phyloP scores from a whole-genome alignment of 2,888 invertebrate species.

The Chrysolina haemoptera region DNA sequence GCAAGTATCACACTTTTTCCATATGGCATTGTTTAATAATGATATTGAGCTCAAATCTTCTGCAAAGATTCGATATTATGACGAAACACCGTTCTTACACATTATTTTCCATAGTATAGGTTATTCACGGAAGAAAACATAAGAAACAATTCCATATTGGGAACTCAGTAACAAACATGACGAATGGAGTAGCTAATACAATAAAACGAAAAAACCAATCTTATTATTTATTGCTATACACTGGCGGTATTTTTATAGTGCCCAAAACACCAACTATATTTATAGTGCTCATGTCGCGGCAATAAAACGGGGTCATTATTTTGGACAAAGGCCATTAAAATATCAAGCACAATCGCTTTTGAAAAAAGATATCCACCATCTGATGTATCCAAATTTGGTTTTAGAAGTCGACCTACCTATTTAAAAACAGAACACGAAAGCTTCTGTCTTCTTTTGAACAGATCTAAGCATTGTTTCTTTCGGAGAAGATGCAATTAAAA shows the following conservation, averaged over 20 bases:
- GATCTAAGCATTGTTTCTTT: constrained; percentile 48
- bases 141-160: background rate
- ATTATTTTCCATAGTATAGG: background rate
- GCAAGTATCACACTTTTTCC: no score
- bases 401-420: constrained; percentile 45
- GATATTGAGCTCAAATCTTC: no score
- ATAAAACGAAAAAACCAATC: constrained; percentile 3
- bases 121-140: background rate
- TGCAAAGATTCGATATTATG: no score
- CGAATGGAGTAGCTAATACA: background rate
- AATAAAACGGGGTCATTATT: constrained; percentile 53
- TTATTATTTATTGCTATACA: constrained; percentile 24
- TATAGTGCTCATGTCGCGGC: constrained; percentile 34
- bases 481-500: constrained; percentile 50
- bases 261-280: constrained; percentile 34
- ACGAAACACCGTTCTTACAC: no score
- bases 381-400: constrained; percentile 51
- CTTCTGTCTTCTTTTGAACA: constrained; percentile 34
- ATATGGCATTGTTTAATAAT: no score
- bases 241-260: constrained; percentile 30
- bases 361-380: constrained; percentile 34
- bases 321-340: constrained; percentile 52
- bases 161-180: background rate
- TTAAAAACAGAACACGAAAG: constrained; percentile 54
- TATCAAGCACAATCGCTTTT: constrained; percentile 40